Percentiles rank a stretch among this genome's conserved stretches.
These are phyloP conservation scores for Trematomus bernacchii DNA, from an alignment of 2,797 vertebrate genomes.

Conservation along the genomic window DNA sequence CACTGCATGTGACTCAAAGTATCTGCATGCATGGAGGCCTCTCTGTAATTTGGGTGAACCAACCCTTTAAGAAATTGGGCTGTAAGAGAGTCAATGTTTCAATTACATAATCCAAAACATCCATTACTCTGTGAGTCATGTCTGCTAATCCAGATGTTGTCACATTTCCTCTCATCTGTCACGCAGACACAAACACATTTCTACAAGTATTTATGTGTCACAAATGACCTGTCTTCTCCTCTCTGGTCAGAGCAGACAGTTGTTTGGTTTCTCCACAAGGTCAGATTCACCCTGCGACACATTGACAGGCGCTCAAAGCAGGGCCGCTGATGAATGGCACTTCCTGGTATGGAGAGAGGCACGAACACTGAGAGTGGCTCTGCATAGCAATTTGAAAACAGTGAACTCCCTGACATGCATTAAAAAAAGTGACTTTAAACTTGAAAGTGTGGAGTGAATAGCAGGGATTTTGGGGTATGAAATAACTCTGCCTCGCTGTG, in stretches of 20 bases:
- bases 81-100: conserved; percentile 22
- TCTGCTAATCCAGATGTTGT: conserved; percentile 68
- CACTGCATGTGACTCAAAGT: background rate
- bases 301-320: conserved; percentile 59
- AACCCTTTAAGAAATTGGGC: conserved; percentile 35
- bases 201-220: conserved; percentile 32
- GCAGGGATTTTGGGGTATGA: conserved; percentile 30
- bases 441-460: conserved; percentile 43
- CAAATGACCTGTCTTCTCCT: conserved; percentile 54
- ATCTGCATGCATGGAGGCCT: conserved; percentile 10
- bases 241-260: conserved; percentile 32
- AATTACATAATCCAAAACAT: conserved; percentile 62
- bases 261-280: conserved; percentile 21
- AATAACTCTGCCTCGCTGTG: conserved; percentile 33
- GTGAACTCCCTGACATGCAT: conserved; percentile 33
- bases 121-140: conserved; percentile 61
- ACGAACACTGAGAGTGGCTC: conserved; percentile 24
- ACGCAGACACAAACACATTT: conserved; percentile 42
- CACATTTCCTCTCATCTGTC: conserved; percentile 42
- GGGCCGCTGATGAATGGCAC: conserved; percentile 51
- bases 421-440: conserved; percentile 46
- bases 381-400: conserved; percentile 48
- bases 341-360: conserved; percentile 37
- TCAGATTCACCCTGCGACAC: conserved; percentile 54
- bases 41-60: conserved; percentile 40